Conservation (phyloP, 64 coral and sea anemone species). For the Cladopsammia gracilis region DNA sequence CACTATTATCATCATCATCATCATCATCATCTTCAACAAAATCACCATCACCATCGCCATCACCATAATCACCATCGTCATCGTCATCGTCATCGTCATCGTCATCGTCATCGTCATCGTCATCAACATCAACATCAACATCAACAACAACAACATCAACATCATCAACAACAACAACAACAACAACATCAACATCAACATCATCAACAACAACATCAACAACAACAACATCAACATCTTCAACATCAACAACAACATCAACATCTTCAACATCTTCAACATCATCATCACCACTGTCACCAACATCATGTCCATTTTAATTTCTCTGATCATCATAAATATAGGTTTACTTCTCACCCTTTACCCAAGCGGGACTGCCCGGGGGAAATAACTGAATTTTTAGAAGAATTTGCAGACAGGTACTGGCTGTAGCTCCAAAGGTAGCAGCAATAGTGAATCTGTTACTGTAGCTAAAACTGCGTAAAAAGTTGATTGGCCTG, state of each 20-base stretch:
- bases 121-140: too few species aligned
- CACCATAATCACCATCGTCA: neutral
- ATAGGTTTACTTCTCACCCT: neutral
- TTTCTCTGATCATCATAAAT: neutral
- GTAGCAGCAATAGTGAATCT: conserved; percentile 51
- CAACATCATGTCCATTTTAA: too few species aligned
- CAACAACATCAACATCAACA: too few species aligned
- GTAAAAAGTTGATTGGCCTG: conserved; percentile 50
- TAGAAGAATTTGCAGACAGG: neutral
- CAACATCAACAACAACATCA: too few species aligned
- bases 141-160: too few species aligned
- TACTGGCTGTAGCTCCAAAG: conserved; percentile 38
- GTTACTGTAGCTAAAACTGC: conserved; percentile 10
- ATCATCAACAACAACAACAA: too few species aligned
- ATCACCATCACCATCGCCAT: neutral
- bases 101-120: too few species aligned
- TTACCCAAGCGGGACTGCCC: conserved; percentile 4
- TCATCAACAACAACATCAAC: too few species aligned
- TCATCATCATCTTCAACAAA: neutral
- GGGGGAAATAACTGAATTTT: neutral
- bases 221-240: too few species aligned
- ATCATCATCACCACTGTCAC: too few species aligned
- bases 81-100: neutral
- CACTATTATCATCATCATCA: too few species aligned
- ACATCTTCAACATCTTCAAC: too few species aligned